phyloP scores from a whole-genome alignment of 2,797 vertebrate genomes.

The Lemur catta region DNA sequence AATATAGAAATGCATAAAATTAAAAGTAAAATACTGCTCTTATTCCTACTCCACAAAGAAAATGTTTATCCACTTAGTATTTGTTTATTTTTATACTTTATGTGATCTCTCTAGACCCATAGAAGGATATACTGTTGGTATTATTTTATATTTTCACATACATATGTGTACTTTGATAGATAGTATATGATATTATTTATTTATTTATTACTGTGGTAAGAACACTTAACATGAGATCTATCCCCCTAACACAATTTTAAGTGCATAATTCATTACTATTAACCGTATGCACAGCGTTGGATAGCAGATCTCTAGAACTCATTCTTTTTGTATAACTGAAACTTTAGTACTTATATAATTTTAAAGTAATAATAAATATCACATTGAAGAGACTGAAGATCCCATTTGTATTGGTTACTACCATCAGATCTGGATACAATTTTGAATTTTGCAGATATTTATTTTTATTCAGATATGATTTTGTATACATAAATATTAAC shows the following conservation, averaged over 20 bases:
- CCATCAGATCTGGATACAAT: not conserved
- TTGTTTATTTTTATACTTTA: not conserved
- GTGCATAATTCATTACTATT: not conserved
- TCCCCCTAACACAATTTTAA: not conserved
- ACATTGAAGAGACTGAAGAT: not conserved
- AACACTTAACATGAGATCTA: not conserved
- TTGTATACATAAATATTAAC: not conserved
- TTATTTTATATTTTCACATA: not conserved
- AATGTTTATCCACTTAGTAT: not conserved
- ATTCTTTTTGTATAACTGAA: not conserved
- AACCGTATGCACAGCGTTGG: not conserved
- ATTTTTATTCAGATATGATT: not conserved
- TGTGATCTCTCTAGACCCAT: not conserved
- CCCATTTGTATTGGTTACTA: not conserved
- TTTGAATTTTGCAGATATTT: slow-evolving; percentile 2
- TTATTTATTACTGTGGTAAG: not conserved
- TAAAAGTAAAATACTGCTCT: not conserved
- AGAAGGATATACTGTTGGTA: not conserved
- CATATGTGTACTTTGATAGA: not conserved
- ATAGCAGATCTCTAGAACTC: not conserved
- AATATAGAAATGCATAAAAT: not conserved
- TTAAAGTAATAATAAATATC: not conserved
- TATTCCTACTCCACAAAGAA: not conserved
- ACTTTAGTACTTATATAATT: not conserved
- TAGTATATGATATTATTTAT: not conserved